These are phyloP conservation scores for Gambelia wislizenii DNA, from an alignment of 2,797 vertebrate species.

Conservation along the genomic window DNA sequence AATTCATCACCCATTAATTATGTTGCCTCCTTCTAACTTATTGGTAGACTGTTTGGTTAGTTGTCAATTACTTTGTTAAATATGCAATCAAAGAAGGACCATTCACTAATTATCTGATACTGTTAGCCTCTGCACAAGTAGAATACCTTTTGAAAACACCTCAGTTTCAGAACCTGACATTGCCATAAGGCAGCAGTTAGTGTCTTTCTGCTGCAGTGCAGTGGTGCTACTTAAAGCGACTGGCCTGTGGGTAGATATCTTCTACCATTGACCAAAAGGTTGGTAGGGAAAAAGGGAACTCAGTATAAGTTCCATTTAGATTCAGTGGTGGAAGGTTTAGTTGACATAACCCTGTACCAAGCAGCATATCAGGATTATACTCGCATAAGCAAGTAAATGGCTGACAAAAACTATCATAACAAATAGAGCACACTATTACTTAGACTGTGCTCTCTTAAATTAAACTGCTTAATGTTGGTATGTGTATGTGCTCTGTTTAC, in stretches of 20 bases:
- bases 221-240: background rate
- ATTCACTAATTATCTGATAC: background rate
- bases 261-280: background rate
- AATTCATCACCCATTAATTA: background rate
- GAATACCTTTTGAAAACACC: background rate
- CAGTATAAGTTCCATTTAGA: background rate
- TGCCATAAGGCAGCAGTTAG: background rate
- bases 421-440: background rate
- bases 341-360: background rate
- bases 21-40: background rate
- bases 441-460: background rate
- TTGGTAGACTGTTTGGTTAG: background rate
- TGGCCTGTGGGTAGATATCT: background rate
- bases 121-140: background rate
- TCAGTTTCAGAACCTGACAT: background rate
- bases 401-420: background rate
- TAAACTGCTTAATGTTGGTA: background rate
- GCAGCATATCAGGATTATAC: background rate
- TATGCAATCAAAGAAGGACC: background rate
- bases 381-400: background rate
- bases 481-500: background rate
- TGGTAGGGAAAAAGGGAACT: background rate
- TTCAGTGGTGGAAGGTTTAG: background rate
- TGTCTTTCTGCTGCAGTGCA: background rate
- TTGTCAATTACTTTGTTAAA: conserved; percentile 17